A percentile compares a stretch with the other conserved stretches of the same genome.
These are phyloP conservation scores for Alexandromys fortis DNA, from an alignment of 2,113 vertebrate genomes.

Conservation along the genomic window DNA sequence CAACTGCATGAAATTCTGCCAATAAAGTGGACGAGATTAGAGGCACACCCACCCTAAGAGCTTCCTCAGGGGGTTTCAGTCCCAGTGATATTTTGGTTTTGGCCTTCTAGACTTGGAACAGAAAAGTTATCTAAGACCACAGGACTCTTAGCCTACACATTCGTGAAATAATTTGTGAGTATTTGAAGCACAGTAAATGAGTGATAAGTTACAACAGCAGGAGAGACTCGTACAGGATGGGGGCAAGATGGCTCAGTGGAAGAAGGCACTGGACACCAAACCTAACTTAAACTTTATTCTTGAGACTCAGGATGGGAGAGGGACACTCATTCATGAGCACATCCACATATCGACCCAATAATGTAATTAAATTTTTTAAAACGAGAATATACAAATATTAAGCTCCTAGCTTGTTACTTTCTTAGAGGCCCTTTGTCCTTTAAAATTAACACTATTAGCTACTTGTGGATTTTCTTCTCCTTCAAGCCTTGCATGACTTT, in stretches of 20 bases:
- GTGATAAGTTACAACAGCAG: background rate
- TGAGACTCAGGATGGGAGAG: background rate
- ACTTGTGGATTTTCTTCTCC: background rate
- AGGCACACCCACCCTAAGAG: background rate
- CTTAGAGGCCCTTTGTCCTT: background rate
- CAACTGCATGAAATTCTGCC: background rate
- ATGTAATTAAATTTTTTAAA: background rate
- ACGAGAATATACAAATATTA: background rate
- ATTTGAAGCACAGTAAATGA: background rate
- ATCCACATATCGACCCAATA: too few species aligned
- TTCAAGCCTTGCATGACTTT: accelerated
- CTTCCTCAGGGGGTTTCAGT: background rate
- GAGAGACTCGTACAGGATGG: background rate
- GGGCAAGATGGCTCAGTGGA: background rate
- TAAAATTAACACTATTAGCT: background rate
- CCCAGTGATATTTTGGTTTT: background rate
- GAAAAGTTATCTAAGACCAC: background rate
- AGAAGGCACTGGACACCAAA: background rate
- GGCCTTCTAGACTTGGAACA: background rate
- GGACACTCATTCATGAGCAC: background rate
- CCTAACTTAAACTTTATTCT: too few species aligned
- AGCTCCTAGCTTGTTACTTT: background rate
- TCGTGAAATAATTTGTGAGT: background rate
- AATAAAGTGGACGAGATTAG: background rate
- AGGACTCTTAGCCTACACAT: background rate